Conservation (phyloP, 2,797 vertebrate species). For the Pitangus sulphuratus region DNA sequence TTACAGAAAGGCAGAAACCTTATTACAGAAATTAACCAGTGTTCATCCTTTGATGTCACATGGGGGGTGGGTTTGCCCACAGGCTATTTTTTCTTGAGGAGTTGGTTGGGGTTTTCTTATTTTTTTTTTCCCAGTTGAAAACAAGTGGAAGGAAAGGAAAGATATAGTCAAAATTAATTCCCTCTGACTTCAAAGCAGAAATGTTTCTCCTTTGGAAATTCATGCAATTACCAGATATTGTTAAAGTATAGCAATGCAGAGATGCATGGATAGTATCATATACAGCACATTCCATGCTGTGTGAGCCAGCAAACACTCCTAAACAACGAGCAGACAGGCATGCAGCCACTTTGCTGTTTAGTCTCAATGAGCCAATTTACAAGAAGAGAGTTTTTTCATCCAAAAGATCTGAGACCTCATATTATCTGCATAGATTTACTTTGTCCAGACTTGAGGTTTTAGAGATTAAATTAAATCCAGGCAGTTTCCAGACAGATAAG, state of each 20-base stretch:
- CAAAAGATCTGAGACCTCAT: background rate
- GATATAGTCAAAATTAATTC: background rate
- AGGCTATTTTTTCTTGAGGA: background rate
- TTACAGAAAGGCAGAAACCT: constrained; percentile 16
- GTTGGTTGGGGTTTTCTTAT: background rate
- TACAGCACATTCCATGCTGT: background rate
- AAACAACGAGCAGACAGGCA: background rate
- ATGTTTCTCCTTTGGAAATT: background rate
- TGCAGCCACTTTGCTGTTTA: background rate
- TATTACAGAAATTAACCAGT: constrained; percentile 47
- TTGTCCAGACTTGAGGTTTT: background rate
- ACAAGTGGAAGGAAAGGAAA: background rate
- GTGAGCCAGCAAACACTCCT: background rate
- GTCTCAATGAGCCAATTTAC: background rate
- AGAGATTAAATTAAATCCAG: constrained; percentile 2
- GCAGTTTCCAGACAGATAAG: background rate
- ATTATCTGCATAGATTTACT: background rate
- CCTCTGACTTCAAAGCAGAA: background rate
- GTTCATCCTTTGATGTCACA: background rate
- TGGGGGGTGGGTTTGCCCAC: background rate
- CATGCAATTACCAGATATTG: background rate
- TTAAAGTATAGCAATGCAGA: background rate
- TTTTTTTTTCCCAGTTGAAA: background rate
- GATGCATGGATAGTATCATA: background rate
- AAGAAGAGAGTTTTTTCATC: background rate